A percentile compares a stretch with the other conserved stretches of the same genome.
These are phyloP conservation scores for Pocillopora damicornis DNA, from an alignment of 64 coral and sea anemone species.

Conservation along the genomic window DNA sequence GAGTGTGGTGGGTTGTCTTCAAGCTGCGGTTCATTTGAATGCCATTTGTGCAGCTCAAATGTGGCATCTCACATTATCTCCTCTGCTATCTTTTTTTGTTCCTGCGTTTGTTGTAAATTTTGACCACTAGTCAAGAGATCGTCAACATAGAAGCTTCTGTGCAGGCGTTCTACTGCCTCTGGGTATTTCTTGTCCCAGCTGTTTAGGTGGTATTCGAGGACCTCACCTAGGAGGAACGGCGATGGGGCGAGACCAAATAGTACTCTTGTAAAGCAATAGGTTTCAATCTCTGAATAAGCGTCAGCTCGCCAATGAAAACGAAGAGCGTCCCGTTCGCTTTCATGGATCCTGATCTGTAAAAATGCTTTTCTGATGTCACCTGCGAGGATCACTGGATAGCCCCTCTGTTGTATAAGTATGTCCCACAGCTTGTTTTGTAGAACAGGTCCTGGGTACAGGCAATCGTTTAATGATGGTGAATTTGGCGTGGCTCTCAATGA, in stretches of 20 bases:
- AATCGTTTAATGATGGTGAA: not conserved
- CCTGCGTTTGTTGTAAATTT: not conserved
- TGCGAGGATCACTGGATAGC: constrained; percentile 20
- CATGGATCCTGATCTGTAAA: constrained; percentile 6
- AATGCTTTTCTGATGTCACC: constrained; percentile 57
- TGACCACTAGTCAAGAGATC: constrained; percentile 35
- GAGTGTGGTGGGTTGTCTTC: not conserved
- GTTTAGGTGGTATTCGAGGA: constrained; percentile 47
- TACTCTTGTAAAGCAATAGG: not conserved
- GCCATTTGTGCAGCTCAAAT: constrained; percentile 51
- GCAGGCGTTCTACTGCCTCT: not conserved
- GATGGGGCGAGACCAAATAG: constrained; percentile 33
- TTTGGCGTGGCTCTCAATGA: not conserved
- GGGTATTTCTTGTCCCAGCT: constrained; percentile 38
- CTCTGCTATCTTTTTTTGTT: constrained; percentile 14
- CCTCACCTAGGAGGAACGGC: constrained; percentile 37
- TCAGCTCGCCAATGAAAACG: constrained; percentile 30
- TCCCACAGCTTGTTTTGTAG: constrained; percentile 15
- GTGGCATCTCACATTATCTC: constrained; percentile 30
- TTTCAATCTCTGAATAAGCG: not conserved
- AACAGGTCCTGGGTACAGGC: not conserved
- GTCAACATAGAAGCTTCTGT: constrained; percentile 42
- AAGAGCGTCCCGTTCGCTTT: constrained; percentile 19
- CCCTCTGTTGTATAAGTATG: constrained; percentile 1
- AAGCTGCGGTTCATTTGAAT: constrained; percentile 27